Evolutionary conservation across 2,888 invertebrate genomes (phyloP), one percentile per base, ranked within the genome.

Genomic region (Scelioninae gen. 1): DNA sequence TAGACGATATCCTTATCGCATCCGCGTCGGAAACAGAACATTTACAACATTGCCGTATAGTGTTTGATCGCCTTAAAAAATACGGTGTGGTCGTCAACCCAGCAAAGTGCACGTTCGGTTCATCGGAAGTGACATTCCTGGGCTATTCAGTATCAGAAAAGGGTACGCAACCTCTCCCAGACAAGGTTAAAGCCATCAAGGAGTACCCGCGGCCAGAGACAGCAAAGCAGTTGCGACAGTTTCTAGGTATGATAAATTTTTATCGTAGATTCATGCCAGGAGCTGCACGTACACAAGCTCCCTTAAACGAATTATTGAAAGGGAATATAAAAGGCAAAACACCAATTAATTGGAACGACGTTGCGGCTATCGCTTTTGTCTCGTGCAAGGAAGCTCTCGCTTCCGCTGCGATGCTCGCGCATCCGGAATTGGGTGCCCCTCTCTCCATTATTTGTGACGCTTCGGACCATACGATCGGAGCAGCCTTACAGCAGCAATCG

Each of bases 301-400:
- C 74, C 0, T 75, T 85, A 0, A 83, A 80, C 49, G 55, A 45
- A 8, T 53, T 63, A 11, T 29, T 84, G 0, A 55, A 40, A 8
- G 74, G 82, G 0, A 84, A 75, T 13, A 82, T 83, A 16, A 77
- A 78, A 7, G 85, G 83, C 23, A 83, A 76, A 11, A n/a, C 60
- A 0, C 31, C 32, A 2, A 49, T 85, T 0, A 9, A 13, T 3
- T 83, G 76, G 78, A 69, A 40, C 34, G 15, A 40, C 3, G 74
- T 78, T 1, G 66, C 47, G 4, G 51, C 63, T 40, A 16, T 23
- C 8, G 40, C 60, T 10, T 60, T 60, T 29, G 29, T 6, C 0
- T 0, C 4, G 11, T 60, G 60, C 29, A 53, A 2, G 84, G 56
- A 72, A 6, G 51, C 43, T 5, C 60, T 84, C 2, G 75, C 72